Conservation (phyloP, 2,113 vertebrate species). For the Paradisaea rubra region DNA sequence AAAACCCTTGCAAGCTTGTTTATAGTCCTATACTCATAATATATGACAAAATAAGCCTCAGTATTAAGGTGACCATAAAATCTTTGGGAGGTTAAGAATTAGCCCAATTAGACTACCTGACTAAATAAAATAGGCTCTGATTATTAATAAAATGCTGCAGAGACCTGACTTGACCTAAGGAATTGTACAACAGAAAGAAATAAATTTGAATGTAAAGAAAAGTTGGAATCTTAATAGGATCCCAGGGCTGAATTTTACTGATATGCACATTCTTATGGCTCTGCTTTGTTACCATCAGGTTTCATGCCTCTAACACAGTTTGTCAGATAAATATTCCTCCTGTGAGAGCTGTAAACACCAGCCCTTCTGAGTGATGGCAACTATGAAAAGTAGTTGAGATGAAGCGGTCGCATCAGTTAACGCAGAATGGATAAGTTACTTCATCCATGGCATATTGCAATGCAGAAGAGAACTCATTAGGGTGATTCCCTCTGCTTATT, state of each 20-base stretch:
- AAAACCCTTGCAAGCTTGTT: not conserved
- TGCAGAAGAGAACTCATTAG: constrained; percentile 32
- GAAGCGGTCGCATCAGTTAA: not conserved
- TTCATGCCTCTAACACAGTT: not conserved
- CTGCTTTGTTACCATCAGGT: not conserved
- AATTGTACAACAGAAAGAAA: not conserved
- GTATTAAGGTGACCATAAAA: not conserved
- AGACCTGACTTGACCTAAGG: not conserved
- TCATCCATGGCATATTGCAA: not conserved
- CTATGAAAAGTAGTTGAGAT: not conserved
- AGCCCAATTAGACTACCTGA: not conserved
- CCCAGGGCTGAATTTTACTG: not conserved
- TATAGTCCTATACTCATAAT: not conserved
- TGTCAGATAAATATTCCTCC: not conserved
- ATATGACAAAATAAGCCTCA: not conserved
- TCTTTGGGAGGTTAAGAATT: not conserved
- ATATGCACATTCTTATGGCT: not conserved
- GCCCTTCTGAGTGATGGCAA: not conserved
- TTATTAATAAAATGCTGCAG: not conserved
- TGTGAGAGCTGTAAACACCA: not conserved
- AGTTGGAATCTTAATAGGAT: not conserved
- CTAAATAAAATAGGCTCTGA: not conserved
- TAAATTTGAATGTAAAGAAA: not conserved
- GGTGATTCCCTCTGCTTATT: constrained; percentile 30
- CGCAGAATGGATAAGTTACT: not conserved